Base-by-base conservation (phyloP, 2,888 invertebrate genomes). In the Leptinotarsa rubiginosa region DNA sequence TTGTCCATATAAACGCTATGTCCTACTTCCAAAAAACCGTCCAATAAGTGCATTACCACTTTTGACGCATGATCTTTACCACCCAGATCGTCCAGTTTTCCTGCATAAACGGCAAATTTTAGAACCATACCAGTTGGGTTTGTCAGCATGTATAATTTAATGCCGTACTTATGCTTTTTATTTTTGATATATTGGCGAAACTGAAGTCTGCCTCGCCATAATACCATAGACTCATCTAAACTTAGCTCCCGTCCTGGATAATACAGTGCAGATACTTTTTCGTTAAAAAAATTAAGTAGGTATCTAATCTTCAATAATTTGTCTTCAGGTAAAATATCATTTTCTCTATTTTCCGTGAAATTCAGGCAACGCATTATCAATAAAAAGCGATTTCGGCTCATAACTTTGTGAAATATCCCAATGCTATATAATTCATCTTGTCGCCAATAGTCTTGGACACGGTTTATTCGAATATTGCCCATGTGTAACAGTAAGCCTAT, bases 231-330 rank as follows among this genome's bases (percentile, higher is more conserved):
- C 72, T 81, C 81, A 65, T 80, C 79, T 16, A 81, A 18, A 25
- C 75, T 69, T 10, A 81, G 70, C 25, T 82, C 67, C 73, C 15
- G 80, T 22, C 22, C 22, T 22, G 22, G 79, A 52, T 80, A 79
- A 79, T 79, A 81, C 47, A 81, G 62, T 50, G 52, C 70, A 22
- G 13, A 4, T 75, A 78, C 78, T 65, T 62, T 75, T 2, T 49
- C 25, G 68, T 79, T 77, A 79, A 87, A 87, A 80, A 84, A 80
- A 75, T 86, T 83, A 16, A 87, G 73, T 13, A 87, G 31, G 25
- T 81, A 81, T 41, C 78, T 77, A 59, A 86, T 83, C 83, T 87
- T 85, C 22, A 64, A 73, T 18, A 68, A 20, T 25, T 25, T 25
- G 25, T 25, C 25, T 18, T 47, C 31, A 62, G 68, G n/a, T 12